Conservation (phyloP, 2,797 vertebrate genomes). For the Adelosebastes latens region DNA sequence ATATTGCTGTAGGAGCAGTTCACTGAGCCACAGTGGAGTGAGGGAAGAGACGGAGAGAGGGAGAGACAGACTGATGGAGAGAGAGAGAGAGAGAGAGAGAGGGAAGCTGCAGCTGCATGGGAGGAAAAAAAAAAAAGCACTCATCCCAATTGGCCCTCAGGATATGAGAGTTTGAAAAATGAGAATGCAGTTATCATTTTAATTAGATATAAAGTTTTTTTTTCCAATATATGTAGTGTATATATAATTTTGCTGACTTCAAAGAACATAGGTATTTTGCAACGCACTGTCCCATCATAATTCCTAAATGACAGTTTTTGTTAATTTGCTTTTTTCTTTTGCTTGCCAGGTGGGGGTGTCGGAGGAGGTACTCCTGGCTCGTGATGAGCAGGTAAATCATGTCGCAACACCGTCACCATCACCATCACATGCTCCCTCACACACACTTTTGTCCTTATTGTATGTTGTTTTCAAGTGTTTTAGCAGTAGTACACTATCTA, state of each 20-base stretch:
- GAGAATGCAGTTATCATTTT: constrained; percentile 99
- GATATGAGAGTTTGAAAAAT: constrained; percentile 99
- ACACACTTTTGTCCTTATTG: background rate
- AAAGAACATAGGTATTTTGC: constrained; percentile 87
- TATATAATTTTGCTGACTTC: constrained; percentile 94
- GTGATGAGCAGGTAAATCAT: constrained; percentile 30
- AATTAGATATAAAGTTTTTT: constrained; percentile 99
- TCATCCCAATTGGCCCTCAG: constrained; percentile 99
- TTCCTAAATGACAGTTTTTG: constrained; percentile 52
- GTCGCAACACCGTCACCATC: background rate
- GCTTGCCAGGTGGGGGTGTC: constrained; percentile 1
- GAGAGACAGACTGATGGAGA: constrained; percentile 43
- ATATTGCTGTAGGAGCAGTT: constrained; percentile 99
- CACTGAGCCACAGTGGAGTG: constrained; percentile 89
- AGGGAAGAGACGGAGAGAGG: constrained; percentile 78
- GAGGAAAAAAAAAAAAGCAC: constrained; percentile 87
- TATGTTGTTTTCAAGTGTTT: background rate
- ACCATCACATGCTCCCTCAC: background rate
- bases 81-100: constrained; percentile 85
- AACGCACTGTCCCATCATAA: constrained; percentile 27
- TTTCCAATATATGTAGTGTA: constrained; percentile 73
- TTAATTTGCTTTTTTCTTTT: constrained; percentile 16
- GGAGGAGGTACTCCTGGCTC: background rate
- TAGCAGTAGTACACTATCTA: background rate
- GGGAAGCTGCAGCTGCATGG: constrained; percentile 69